phyloP scores from a whole-genome alignment of 1,140 invertebrate genomes.

The Hyles vespertilio region DNA sequence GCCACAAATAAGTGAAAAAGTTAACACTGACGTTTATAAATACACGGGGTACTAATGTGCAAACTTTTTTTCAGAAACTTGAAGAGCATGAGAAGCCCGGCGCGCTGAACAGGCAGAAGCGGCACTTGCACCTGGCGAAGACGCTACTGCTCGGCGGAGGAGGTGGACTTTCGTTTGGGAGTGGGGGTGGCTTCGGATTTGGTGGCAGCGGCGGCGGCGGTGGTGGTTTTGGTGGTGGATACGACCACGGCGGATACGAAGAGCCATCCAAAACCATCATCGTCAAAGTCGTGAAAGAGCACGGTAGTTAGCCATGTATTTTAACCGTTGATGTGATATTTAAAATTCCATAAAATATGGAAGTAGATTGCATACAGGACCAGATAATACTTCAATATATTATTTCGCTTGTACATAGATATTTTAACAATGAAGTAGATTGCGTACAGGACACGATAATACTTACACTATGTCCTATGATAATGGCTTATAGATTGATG shows the following conservation, averaged over 20 bases:
- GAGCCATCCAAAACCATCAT: slow-evolving; percentile 37
- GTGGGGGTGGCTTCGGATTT: slow-evolving; percentile 14
- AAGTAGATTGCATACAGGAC: too few species aligned
- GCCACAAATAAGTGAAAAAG: too few species aligned
- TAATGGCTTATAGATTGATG: too few species aligned
- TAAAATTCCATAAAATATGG: too few species aligned
- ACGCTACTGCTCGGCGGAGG: slow-evolving; percentile 20
- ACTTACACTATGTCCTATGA: too few species aligned
- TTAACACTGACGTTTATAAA: neutral
- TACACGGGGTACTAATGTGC: neutral
- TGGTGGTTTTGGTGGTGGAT: slow-evolving; percentile 7
- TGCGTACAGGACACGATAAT: too few species aligned
- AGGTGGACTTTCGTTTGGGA: slow-evolving; percentile 26
- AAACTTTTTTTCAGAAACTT: slow-evolving; percentile 43
- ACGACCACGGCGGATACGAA: slow-evolving; percentile 27
- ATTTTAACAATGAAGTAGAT: too few species aligned
- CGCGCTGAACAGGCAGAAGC: slow-evolving; percentile 44
- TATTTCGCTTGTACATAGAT: too few species aligned
- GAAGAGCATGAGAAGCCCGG: slow-evolving; percentile 46
- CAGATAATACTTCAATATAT: too few species aligned
- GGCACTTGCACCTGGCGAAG: slow-evolving; percentile 32
- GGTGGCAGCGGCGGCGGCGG: slow-evolving; percentile 7
- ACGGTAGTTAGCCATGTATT: slow-evolving; percentile 14
- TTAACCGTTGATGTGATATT: too few species aligned
- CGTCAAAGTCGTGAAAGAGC: slow-evolving; percentile 42